Evolutionary conservation across 2,797 vertebrate genomes (phyloP).

Genomic region (Meriones psammophilus): DNA sequence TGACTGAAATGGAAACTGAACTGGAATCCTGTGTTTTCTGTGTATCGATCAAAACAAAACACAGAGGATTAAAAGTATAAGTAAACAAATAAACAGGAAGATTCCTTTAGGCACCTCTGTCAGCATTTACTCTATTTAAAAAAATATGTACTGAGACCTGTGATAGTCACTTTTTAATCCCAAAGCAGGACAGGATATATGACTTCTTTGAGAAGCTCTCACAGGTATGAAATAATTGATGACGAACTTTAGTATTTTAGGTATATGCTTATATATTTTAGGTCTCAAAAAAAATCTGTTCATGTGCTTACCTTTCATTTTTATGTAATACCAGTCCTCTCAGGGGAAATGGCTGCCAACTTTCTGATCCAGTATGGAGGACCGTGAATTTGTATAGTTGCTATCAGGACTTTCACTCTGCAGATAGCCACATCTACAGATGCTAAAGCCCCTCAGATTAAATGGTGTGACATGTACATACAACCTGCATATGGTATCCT

Average conservation of each 20-base stretch:
- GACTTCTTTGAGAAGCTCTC: neutral
- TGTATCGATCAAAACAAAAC: constrained; percentile 28
- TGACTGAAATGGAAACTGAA: constrained; percentile 44
- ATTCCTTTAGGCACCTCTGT: neutral
- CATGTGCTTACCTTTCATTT: neutral
- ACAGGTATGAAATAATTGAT: neutral
- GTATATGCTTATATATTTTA: constrained; percentile 25
- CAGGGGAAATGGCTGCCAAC: neutral
- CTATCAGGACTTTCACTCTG: neutral
- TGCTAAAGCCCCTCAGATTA: neutral
- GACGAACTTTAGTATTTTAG: neutral
- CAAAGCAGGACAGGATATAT: neutral
- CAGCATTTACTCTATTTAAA: neutral
- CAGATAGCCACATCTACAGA: neutral
- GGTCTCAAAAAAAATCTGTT: neutral
- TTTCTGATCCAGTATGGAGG: neutral
- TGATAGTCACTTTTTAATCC: neutral
- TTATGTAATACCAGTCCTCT: neutral
- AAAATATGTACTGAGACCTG: neutral
- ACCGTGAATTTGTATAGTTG: neutral
- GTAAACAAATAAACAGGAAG: neutral
- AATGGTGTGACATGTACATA: neutral
- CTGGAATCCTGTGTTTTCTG: neutral
- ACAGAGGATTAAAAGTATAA: neutral
- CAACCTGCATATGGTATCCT: neutral